These are phyloP conservation scores for Helicolenus hilgendorfi DNA, from an alignment of 2,797 vertebrate species.

Conservation along the genomic window DNA sequence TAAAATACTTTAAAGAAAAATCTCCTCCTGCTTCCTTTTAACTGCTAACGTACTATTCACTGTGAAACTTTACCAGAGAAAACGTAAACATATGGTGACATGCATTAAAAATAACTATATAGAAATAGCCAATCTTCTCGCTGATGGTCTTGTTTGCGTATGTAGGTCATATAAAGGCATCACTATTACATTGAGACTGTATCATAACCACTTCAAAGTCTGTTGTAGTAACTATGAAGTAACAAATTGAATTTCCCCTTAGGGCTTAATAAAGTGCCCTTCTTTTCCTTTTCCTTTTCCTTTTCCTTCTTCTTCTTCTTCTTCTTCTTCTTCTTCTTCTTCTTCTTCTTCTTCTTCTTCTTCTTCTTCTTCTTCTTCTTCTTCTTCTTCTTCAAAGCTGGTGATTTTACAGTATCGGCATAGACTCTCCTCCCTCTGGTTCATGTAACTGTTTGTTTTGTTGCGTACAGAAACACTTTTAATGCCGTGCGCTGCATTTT, in stretches of 20 bases:
- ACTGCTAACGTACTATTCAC: not conserved
- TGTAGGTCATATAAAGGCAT: not conserved
- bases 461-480: not conserved
- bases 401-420: not conserved
- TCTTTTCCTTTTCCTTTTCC: too few relatives aligned
- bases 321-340: too few relatives aligned
- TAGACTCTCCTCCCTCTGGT: not conserved
- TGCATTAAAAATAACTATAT: not conserved
- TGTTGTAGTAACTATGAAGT: not conserved
- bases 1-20: not conserved
- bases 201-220: not conserved
- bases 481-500: not conserved
- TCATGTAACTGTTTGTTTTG: conserved; percentile 12
- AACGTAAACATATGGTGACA: not conserved
- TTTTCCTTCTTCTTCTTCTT: not conserved
- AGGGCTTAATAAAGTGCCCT: too few relatives aligned
- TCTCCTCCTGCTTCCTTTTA: not conserved
- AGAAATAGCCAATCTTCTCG: not conserved
- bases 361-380: not conserved
- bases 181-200: not conserved
- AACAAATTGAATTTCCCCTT: too few relatives aligned
- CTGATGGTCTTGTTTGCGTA: not conserved
- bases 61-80: not conserved
- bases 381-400: not conserved
- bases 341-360: not conserved